Base-by-base conservation (phyloP, 2,888 invertebrate genomes). In the Philereme transversata region DNA sequence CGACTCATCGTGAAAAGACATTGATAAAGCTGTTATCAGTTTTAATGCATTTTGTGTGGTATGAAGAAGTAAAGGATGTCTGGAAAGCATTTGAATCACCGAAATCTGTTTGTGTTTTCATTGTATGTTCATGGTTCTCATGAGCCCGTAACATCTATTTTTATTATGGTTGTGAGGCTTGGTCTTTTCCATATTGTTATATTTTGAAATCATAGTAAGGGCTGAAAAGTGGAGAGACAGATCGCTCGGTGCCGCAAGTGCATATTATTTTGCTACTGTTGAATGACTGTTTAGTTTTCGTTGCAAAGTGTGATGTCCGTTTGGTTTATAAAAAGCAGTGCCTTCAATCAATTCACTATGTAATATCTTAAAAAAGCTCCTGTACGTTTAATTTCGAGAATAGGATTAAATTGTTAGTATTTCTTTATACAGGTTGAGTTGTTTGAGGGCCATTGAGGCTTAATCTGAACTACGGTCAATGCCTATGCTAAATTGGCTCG, bases 311-410 rank as follows among this genome's bases (percentile, higher is more conserved):
- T 57, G 47, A 64, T 65, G 56, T 72, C 62, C 54, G 68, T 73
- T 75, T 62, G 33, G 45, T 55, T 73, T 77, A 77, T 73, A 73
- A 76, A 78, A 83, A 81, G 83, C 88, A 89, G 90, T 90, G 90
- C 90, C 90, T 90, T 90, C 80, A 78, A 78, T 77, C 77, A 79
- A 51, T 57, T 46, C 53, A 62, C 62, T 75, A 79, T 80, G 79
- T 76, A 77, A 78, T 78, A 78, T 33, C 33, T 33, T 58, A 59
- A 36, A 60, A 62, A 71, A 73, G 76, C 76, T 73, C 74, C 71
- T 71, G 71, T 73, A 76, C 73, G 72, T 75, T 73, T 77, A 55
- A 72, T 73, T 79, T 76, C 63, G 55, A 72, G 67, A 63, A 57
- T 73, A 76, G 72, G 65, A 58, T 73, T 71, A 67, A 65, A 57